Evolutionary conservation across 2,888 invertebrate genomes (phyloP).

Genomic region (Agrochola lychnidis): DNA sequence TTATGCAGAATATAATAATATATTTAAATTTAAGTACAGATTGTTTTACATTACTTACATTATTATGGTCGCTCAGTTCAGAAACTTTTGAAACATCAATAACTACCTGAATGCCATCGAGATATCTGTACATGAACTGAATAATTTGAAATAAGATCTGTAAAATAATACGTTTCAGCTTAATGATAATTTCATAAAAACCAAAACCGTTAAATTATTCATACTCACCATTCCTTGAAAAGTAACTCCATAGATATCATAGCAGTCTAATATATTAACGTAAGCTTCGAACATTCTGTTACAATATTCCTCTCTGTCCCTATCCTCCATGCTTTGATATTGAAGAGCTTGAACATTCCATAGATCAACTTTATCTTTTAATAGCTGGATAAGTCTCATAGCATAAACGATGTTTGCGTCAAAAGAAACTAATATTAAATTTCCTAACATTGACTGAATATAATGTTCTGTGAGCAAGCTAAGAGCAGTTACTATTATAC

Average conservation of each 20-base stretch:
- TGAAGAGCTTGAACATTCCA: conserved; percentile 39
- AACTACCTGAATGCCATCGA: neutral
- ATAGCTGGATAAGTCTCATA: conserved; percentile 13
- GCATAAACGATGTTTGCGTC: conserved; percentile 39
- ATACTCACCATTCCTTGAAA: conserved; percentile 18
- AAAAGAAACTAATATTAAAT: neutral
- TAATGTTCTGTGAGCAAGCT: too few species aligned
- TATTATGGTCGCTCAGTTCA: neutral
- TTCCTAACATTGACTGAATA: too few species aligned
- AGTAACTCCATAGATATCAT: conserved; percentile 1
- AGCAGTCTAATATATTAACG: conserved; percentile 30
- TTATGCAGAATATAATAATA: too few species aligned
- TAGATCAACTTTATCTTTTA: conserved; percentile 34
- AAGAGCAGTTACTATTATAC: neutral
- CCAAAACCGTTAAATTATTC: neutral
- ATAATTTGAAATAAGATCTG: neutral
- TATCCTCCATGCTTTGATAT: neutral
- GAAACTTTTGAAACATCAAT: neutral
- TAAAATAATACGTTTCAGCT: neutral
- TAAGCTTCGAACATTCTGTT: conserved; percentile 17
- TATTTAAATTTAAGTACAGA: too few species aligned
- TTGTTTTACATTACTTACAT: too few species aligned
- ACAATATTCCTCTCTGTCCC: neutral
- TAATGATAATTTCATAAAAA: neutral
- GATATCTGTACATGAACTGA: neutral